These are phyloP conservation scores for Sebastes vulpes DNA, from an alignment of 2,797 vertebrate genomes.

Conservation along the genomic window DNA sequence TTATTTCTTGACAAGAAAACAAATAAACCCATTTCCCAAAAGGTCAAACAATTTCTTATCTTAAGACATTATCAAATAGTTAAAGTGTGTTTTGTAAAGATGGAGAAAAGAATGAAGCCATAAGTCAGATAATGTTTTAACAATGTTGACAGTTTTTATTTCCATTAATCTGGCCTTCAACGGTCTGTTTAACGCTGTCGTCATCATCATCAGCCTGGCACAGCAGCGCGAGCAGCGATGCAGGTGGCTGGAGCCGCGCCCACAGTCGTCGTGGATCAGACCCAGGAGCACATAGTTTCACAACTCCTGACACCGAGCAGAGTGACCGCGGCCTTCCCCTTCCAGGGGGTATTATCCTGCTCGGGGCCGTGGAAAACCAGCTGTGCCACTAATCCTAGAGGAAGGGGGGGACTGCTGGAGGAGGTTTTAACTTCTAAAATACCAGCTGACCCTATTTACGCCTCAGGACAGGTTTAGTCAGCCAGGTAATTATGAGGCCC, in stretches of 20 bases:
- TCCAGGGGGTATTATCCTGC: constrained; percentile 28
- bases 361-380: constrained; percentile 73
- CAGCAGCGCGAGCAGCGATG: constrained; percentile 17
- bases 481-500: constrained; percentile 51
- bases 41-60: not conserved
- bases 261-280: constrained; percentile 12
- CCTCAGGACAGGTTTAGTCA: constrained; percentile 43
- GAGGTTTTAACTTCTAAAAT: constrained; percentile 18
- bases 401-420: not conserved
- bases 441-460: constrained; percentile 38
- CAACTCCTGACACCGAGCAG: constrained; percentile 35
- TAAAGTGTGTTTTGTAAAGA: not conserved
- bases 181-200: constrained; percentile 36
- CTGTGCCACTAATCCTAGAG: constrained; percentile 56
- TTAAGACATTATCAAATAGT: not conserved
- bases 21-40: not conserved
- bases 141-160: constrained; percentile 75
- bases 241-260: constrained; percentile 43
- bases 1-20: too few species aligned
- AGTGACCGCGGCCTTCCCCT: constrained; percentile 35
- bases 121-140: constrained; percentile 40
- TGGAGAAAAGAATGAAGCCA: constrained; percentile 19
- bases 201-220: constrained; percentile 45
- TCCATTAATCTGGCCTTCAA: constrained; percentile 67
- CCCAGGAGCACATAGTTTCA: constrained; percentile 49